These are phyloP conservation scores for Ornithoptera alexandrae DNA, from an alignment of 2,888 invertebrate species.

Conservation along the genomic window DNA sequence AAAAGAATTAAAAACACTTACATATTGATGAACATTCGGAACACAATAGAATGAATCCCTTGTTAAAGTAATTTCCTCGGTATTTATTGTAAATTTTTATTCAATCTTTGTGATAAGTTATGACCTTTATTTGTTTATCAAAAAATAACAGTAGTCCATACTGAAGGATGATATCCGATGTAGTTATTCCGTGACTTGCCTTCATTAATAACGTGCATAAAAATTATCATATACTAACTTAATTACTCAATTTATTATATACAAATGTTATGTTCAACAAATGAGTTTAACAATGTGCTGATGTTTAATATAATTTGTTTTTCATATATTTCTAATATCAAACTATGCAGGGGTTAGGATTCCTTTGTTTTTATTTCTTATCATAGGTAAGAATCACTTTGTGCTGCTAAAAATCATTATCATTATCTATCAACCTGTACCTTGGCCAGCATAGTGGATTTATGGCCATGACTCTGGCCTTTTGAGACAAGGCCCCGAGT, in stretches of 20 bases:
- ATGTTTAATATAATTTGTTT: neutral
- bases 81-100: neutral
- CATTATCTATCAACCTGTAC: too few species aligned
- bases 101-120: neutral
- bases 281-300: neutral
- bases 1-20: too few species aligned
- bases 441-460: too few species aligned
- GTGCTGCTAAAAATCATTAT: neutral
- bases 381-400: neutral
- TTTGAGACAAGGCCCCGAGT: too few species aligned
- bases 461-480: too few species aligned
- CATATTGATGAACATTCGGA: too few species aligned
- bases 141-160: neutral
- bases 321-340: neutral
- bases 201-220: conserved; percentile 1
- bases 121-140: conserved; percentile 3
- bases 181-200: conserved; percentile 20
- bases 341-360: neutral
- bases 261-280: neutral
- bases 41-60: neutral
- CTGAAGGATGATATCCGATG: neutral
- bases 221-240: neutral
- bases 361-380: neutral
- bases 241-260: neutral
- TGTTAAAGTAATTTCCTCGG: neutral